Percentiles rank a stretch among this genome's conserved stretches.
phyloP scores from a whole-genome alignment of 2,797 vertebrate genomes.

The Eremophila alpestris region DNA sequence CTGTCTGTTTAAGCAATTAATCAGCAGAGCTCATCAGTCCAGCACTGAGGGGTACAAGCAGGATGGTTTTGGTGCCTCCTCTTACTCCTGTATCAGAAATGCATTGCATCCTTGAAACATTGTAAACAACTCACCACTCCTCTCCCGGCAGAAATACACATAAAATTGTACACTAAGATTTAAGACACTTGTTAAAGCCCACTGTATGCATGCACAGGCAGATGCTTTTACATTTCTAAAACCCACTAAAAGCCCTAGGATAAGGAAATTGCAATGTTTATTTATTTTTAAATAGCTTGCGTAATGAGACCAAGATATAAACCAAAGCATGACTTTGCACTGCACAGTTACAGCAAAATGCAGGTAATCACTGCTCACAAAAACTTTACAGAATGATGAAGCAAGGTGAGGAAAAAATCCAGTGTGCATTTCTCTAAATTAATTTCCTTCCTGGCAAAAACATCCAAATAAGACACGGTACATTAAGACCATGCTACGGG shows the following conservation, averaged over 20 bases:
- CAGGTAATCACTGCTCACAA: neutral
- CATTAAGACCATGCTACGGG: rapidly evolving
- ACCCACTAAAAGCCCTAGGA: neutral
- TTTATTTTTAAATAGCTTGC: conserved; percentile 7
- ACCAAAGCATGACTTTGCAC: neutral
- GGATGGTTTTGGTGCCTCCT: neutral
- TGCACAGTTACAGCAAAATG: neutral
- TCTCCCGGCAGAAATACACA: neutral
- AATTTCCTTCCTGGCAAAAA: neutral
- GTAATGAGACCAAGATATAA: neutral
- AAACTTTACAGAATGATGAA: neutral
- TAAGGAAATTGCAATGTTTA: neutral
- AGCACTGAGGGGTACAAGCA: neutral
- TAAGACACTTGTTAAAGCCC: neutral
- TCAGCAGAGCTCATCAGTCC: neutral
- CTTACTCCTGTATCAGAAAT: neutral
- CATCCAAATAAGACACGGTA: neutral
- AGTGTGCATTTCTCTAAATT: neutral
- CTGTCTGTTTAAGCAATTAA: neutral
- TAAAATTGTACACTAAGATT: neutral
- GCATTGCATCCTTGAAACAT: neutral
- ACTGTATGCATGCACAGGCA: neutral
- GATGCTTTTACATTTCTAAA: neutral
- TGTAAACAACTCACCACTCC: neutral
- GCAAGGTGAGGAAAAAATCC: neutral